A percentile compares a stretch with the other conserved stretches of the same genome.
These are phyloP conservation scores for Ranitomeya variabilis DNA, from an alignment of 2,113 vertebrate genomes.

Conservation along the genomic window DNA sequence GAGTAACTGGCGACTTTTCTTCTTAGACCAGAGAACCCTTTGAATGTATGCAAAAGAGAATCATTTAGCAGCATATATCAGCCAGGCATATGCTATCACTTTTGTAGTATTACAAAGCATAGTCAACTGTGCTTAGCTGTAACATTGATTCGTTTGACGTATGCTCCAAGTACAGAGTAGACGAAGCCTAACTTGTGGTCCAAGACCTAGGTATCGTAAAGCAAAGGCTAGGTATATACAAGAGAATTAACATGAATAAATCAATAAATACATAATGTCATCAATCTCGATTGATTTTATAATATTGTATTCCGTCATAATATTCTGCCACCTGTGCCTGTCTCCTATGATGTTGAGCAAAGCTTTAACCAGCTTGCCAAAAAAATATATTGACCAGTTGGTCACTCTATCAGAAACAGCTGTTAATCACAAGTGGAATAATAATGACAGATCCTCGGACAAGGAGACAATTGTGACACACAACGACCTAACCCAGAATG, in stretches of 20 bases:
- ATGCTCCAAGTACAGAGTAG: background rate
- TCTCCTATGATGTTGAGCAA: background rate
- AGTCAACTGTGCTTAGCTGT: too few species aligned
- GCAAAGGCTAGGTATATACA: too few species aligned
- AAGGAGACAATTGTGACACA: background rate
- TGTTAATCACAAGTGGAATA: background rate
- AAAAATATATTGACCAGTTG: conserved; percentile 38
- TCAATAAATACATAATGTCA: background rate
- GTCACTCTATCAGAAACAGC: background rate
- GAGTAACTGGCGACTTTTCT: too few species aligned
- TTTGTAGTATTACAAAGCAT: too few species aligned
- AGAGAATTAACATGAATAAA: too few species aligned
- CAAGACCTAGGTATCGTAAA: too few species aligned
- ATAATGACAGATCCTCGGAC: background rate
- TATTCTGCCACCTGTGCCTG: background rate
- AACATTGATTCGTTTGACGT: background rate
- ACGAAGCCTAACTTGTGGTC: background rate
- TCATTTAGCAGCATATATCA: too few species aligned
- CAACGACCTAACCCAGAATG: background rate
- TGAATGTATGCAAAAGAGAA: background rate
- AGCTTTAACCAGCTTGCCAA: conserved; percentile 29
- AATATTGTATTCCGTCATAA: background rate
- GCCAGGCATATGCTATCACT: too few species aligned
- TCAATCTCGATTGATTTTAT: background rate
- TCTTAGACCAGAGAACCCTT: background rate